Evolutionary conservation across 1,140 invertebrate genomes (phyloP).

Genomic region (Bactericera cockerelli): DNA sequence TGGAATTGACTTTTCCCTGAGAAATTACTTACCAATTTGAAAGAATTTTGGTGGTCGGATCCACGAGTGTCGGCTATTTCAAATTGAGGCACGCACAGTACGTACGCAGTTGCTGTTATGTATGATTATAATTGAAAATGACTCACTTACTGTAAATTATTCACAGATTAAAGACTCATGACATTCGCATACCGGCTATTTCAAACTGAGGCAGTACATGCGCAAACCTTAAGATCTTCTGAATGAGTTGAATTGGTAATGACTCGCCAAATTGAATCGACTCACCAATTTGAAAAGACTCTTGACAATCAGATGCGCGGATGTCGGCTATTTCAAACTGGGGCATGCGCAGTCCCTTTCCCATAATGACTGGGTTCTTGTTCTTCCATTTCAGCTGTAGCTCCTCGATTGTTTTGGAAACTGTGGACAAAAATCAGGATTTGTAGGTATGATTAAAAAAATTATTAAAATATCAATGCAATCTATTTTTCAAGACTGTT

Average conservation of each 20-base stretch:
- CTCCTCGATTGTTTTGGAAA: constrained; percentile 36
- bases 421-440: constrained; percentile 27
- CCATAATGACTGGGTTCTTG: constrained; percentile 32
- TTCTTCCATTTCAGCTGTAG: constrained; percentile 33
- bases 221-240: too few species aligned
- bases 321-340: constrained; percentile 35
- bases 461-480: neutral
- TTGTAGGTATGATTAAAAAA: constrained; percentile 13
- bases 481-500: neutral
- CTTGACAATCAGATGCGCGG: constrained; percentile 23
- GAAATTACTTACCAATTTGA: constrained; percentile 25
- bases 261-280: too few species aligned
- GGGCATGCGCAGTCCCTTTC: constrained; percentile 33
- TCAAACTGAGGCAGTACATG: too few species aligned
- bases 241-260: too few species aligned
- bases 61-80: constrained; percentile 30
- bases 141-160: too few species aligned
- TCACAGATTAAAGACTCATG: too few species aligned
- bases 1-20: too few species aligned
- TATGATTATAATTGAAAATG: too few species aligned
- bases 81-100: constrained; percentile 37
- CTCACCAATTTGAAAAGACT: constrained; percentile 25
- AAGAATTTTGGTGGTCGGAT: constrained; percentile 23
- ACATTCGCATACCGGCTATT: too few species aligned
- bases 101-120: too few species aligned